These are phyloP conservation scores for Pelosia muscerda DNA, from an alignment of 2,888 invertebrate genomes.

Conservation along the genomic window DNA sequence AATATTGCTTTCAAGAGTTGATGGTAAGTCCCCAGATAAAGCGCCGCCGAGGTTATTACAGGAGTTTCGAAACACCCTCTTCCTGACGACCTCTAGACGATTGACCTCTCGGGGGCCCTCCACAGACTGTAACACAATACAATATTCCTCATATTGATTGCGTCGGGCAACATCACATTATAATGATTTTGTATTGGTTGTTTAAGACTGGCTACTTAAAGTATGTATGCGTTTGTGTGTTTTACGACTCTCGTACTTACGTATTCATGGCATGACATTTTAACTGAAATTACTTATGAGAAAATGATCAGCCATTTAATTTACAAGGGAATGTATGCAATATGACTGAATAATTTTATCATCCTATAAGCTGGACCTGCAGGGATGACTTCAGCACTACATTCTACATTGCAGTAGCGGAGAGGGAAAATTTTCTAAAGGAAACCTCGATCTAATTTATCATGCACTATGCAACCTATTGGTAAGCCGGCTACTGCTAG, in stretches of 20 bases:
- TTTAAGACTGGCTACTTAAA: conserved; percentile 8
- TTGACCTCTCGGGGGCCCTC: conserved; percentile 60
- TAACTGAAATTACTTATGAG: background rate
- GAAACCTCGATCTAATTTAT: too few relatives aligned
- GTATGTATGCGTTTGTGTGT: background rate
- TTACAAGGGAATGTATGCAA: background rate
- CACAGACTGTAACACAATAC: conserved; percentile 47
- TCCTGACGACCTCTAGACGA: conserved; percentile 78
- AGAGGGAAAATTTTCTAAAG: too few relatives aligned
- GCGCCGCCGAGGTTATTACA: conserved; percentile 21
- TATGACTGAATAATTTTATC: background rate
- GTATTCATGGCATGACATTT: background rate
- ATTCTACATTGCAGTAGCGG: too few relatives aligned
- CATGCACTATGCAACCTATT: too few relatives aligned
- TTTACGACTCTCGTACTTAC: conserved; percentile 9
- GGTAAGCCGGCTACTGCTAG: too few relatives aligned
- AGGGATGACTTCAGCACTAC: too few relatives aligned
- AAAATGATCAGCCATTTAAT: background rate
- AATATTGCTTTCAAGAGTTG: too few relatives aligned
- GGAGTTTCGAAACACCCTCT: conserved; percentile 48
- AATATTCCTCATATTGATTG: conserved; percentile 53
- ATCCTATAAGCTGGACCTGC: background rate
- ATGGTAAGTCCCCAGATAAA: too few relatives aligned
- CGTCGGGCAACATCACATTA: conserved; percentile 49
- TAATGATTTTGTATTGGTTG: conserved; percentile 28